These are phyloP conservation scores for Lacerta viridis DNA, from an alignment of 2,797 vertebrate species.

Conservation along the genomic window DNA sequence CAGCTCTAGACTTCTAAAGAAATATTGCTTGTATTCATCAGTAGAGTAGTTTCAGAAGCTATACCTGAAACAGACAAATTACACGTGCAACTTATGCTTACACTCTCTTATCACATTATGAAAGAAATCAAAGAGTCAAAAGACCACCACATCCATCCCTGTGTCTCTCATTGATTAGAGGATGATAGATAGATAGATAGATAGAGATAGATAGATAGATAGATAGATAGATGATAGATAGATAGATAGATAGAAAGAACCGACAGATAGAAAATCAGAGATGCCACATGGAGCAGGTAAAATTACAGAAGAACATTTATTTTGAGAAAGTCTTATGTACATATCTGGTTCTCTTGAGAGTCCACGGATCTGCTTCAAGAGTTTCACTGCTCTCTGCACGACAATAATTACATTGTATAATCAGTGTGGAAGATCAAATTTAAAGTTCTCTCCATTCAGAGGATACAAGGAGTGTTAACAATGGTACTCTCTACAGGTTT, in stretches of 20 bases:
- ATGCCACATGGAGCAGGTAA: not conserved
- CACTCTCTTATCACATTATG: not conserved
- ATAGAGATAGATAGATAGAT: too few species aligned
- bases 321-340: conserved; percentile 1
- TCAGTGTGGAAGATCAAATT: not conserved
- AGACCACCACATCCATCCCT: not conserved
- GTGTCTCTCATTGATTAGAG: not conserved
- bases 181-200: too few species aligned
- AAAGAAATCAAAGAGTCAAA: not conserved
- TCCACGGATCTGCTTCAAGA: not conserved
- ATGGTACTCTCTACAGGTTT: conserved; percentile 56
- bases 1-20: not conserved
- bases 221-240: too few species aligned
- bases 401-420: conserved; percentile 49
- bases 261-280: not conserved
- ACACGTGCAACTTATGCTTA: not conserved
- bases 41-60: not conserved
- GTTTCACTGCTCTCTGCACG: not conserved
- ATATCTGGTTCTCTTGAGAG: not conserved
- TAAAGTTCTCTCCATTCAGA: conserved; percentile 4
- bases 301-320: not conserved
- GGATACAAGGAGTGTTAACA: conserved; percentile 63
- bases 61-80: not conserved
- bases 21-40: not conserved
- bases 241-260: too few species aligned